Base-by-base conservation (phyloP, 2,797 vertebrate species). In the Clamator glandarius region DNA sequence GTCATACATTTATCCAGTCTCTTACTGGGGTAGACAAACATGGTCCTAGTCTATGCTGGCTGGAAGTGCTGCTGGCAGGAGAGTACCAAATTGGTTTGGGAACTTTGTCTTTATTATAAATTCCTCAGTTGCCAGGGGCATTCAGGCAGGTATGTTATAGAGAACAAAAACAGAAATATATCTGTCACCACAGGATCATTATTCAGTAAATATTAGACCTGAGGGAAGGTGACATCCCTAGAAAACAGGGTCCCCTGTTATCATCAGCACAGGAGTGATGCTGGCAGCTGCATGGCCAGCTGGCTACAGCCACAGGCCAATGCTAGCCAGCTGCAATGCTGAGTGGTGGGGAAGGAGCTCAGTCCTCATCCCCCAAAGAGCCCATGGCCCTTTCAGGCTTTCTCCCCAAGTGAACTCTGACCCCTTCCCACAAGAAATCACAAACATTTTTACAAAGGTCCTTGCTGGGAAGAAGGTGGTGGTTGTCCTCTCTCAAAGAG, bases 101-200 rank as follows among this genome's bases (percentile, higher is more conserved):
- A 96, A 95, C 52, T 8, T 3, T 70, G 72, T 63, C 91, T 96
- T 95, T 92, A 93, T 95, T 91, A 93, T 68, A 83, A 93, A 93
- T 91, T 91, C 91, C 86, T 89, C 73, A 74, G 57, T 63, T 0
- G 66, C 92, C 89, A 3, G 4, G 58, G 89, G 92, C 64, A 19
- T 50, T 92, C 88, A 87, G 87, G 64, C 90, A 96, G 90, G 80
- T 95, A 92, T 85, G 89, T 90, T 94, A 92, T 3, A 55, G 79
- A 90, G 94, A 92, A 93, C 73, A 95, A 85, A 91, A 92, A 16
- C 87, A 88, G 84, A 95, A 96, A 96, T 88, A 96, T 87, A 94
- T 89, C 91, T 96, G 96, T 96, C 96, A 95, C 85, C 0, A 0
- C 4, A 5, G 44, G 68, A 84, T 89, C 35, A 0, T 91, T 96